Evolutionary conservation across 2,113 vertebrate species (phyloP), one percentile per base, ranked within the genome.

Genomic region (Opisthocomus hoazin): DNA sequence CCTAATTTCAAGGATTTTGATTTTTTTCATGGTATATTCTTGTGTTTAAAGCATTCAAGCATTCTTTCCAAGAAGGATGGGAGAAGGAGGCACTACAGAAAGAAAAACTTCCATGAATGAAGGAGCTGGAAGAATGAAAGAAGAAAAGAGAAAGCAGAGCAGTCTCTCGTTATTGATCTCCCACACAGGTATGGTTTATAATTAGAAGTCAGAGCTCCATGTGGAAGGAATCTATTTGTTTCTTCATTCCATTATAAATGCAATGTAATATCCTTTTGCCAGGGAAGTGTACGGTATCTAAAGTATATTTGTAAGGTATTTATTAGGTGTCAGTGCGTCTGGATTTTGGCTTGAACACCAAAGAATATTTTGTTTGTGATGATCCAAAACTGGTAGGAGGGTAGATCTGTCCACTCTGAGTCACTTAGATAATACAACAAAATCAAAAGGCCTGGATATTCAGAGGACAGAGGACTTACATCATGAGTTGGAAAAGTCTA

Each of bases 401-500:
- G 6, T 3, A 54, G 34, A 39, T 30, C 23, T 84, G 78, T 63
- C 41, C 41, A 50, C 6, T 21, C 19, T 63, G 56, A 46, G 16
- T 79, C 36, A 41, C 32, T 58, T 45, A 32, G 15, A 32, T 61
- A 78, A 46, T 24, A 45, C 23, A 76, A 32, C 1, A 41, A 82
- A 71, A 70, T 58, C 50, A 46, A 56, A 69, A 45, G 13, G 1
- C 22, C 34, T 65, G 60, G 12, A 6, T n/a, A 3, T 63, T 87
- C n/a, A 71, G 69, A 50, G 36, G 13, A 20, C 39, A 77, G 50
- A 75, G 30, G 19, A 30, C 22, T 60, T 29, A 12, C 8, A 79
- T 3, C 0, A 0, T n/a, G 39, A 37, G 48, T 5, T 18, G n/a
- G 32, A 79, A 27, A 53, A 75, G 12, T 46, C 5, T 29, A 61